phyloP scores from a whole-genome alignment of 2,888 invertebrate species.

The Argynnis bischoffii region DNA sequence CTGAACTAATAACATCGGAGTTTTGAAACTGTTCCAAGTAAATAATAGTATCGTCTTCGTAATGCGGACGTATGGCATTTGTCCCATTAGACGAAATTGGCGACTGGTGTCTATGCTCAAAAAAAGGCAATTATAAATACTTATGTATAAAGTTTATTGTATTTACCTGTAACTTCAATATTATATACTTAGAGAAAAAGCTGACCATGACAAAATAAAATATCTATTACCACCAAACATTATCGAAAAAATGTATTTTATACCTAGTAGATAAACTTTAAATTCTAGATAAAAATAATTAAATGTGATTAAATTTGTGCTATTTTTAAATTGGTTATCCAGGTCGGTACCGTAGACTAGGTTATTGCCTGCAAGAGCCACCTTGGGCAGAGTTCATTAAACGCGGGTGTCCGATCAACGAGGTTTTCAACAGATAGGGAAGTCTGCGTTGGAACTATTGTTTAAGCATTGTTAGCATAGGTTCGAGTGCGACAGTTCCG shows the following conservation, averaged over 20 bases:
- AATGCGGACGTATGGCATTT: conserved; percentile 59
- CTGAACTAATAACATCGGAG: conserved; percentile 62
- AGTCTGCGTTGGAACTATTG: conserved; percentile 39
- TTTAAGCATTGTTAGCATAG: conserved; percentile 40
- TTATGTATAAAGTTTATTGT: background rate
- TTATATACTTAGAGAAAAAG: background rate
- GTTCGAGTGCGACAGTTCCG: conserved; percentile 66
- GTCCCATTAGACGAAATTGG: conserved; percentile 52
- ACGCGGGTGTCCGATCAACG: conserved; percentile 26
- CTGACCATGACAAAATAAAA: too few species aligned
- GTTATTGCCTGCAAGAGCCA: background rate
- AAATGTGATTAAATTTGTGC: too few species aligned
- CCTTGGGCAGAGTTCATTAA: conserved; percentile 8
- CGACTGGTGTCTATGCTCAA: conserved; percentile 26
- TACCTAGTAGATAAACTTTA: too few species aligned
- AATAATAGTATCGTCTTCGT: conserved; percentile 67
- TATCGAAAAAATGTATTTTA: too few species aligned
- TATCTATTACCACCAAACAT: too few species aligned
- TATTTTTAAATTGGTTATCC: too few species aligned
- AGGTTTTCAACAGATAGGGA: conserved; percentile 38
- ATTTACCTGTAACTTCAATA: background rate
- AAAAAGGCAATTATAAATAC: background rate
- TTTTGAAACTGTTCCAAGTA: conserved; percentile 72
- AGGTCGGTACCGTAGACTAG: background rate
- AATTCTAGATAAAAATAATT: too few species aligned